These are phyloP conservation scores for Anabacerthia variegaticeps DNA, from an alignment of 2,797 vertebrate species.

Conservation along the genomic window DNA sequence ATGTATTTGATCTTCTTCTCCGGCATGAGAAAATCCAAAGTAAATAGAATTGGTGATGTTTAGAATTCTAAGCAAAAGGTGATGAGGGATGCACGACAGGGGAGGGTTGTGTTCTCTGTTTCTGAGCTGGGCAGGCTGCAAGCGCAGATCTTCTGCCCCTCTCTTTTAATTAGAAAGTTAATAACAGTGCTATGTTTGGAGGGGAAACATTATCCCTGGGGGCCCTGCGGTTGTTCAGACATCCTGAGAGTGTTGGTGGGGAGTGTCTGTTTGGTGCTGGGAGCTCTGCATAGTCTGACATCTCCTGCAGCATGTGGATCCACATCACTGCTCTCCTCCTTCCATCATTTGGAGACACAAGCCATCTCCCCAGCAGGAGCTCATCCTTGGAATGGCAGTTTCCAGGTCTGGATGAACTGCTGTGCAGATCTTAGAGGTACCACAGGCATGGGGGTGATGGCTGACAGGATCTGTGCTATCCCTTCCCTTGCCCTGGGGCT, in stretches of 20 bases:
- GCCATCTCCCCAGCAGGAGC: background rate
- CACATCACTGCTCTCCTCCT: background rate
- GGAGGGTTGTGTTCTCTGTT: background rate
- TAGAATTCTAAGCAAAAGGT: background rate
- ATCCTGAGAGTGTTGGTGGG: background rate
- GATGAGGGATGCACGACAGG: background rate
- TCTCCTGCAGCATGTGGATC: background rate
- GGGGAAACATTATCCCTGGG: background rate
- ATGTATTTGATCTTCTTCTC: background rate
- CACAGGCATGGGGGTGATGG: background rate
- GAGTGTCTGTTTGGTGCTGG: background rate
- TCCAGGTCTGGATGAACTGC: background rate
- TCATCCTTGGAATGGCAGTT: background rate
- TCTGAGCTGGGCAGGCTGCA: background rate
- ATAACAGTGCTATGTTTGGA: background rate
- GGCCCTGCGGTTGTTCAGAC: accelerated
- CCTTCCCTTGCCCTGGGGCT: background rate
- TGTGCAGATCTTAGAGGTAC: background rate
- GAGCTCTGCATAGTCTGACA: background rate
- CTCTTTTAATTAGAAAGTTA: background rate
- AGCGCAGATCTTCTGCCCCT: background rate
- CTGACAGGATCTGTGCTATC: background rate
- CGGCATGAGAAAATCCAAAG: background rate
- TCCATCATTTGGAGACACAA: background rate
- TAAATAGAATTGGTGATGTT: background rate